Evolutionary conservation across 2,888 invertebrate genomes (phyloP), one percentile per base, ranked within the genome.

Genomic region (Carpatolechia fugitivella): DNA sequence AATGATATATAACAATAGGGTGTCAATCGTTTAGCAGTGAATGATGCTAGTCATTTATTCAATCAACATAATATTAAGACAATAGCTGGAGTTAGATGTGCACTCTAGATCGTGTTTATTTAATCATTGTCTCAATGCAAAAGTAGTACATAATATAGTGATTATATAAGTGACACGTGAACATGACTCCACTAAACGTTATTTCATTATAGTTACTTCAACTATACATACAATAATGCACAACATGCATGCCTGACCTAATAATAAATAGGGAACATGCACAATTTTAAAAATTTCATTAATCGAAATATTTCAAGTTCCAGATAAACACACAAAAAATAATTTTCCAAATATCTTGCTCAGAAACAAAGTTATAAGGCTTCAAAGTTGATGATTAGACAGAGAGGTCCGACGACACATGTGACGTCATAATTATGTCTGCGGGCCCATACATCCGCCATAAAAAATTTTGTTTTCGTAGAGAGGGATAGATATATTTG

Each of bases 11-110:
- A 41, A 41, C 40, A 33, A 31, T 50, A 49, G 41, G 18, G 48
- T 40, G 13, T 40, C 16, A 36, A 33, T 41, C 41, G 29, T 62
- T 59, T 59, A 61, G 60, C 62, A 56, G 58, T 58, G 55, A 54
- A 52, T 56, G 58, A 54, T 51, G 16, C 52, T 44, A 51, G 53
- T 47, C 58, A 52, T 41, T 52, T 31, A 38, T 11, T 33, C 29
- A 16, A 13, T 52, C 16, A 41, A 30, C 46, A 50, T 33, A 20
- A 11, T 20, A 33, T 49, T 11, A 33, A 49, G 29, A 51, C 40
- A 51, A 30, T 16, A 38, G 13, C 51, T 29, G 29, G 38, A 14
- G 51, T 14, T 36, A 36, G 10, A 16, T 18, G 11, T 18, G 1
- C 13, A 10, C 30, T 33, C 7, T 16, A 30, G 8, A 36, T 11